Conservation (phyloP, 2,113 vertebrate genomes). For the Xiphorhynchus elegans region DNA sequence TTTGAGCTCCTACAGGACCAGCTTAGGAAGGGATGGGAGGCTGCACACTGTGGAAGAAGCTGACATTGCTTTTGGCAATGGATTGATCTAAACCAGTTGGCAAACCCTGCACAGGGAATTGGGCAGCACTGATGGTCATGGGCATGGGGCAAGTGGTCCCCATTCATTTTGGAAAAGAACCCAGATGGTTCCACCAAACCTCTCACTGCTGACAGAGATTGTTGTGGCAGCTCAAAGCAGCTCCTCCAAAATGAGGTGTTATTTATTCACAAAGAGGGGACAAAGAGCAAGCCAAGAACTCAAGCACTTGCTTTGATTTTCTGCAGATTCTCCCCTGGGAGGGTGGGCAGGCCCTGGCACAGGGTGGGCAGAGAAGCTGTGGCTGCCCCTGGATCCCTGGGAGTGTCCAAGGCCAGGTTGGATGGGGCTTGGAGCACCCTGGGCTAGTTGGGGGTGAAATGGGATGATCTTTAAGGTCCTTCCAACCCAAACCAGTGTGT, state of each 20-base stretch:
- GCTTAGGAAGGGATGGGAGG: neutral
- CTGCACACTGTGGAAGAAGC: neutral
- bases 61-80: fast-evolving
- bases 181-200: neutral
- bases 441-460: fast-evolving
- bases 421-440: neutral
- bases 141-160: neutral
- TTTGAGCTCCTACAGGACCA: neutral
- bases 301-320: neutral
- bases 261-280: neutral
- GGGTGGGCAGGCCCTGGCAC: neutral
- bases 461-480: neutral
- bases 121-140: neutral
- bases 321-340: neutral
- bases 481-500: neutral
- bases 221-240: neutral
- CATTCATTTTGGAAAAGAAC: neutral
- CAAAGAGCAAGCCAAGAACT: neutral
- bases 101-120: neutral
- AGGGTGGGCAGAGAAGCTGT: neutral
- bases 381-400: neutral
- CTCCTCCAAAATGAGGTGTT: neutral
- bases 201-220: neutral
- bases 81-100: neutral
- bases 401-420: fast-evolving